Base-by-base conservation (phyloP, 2,113 vertebrate genomes). In the Alces alces region DNA sequence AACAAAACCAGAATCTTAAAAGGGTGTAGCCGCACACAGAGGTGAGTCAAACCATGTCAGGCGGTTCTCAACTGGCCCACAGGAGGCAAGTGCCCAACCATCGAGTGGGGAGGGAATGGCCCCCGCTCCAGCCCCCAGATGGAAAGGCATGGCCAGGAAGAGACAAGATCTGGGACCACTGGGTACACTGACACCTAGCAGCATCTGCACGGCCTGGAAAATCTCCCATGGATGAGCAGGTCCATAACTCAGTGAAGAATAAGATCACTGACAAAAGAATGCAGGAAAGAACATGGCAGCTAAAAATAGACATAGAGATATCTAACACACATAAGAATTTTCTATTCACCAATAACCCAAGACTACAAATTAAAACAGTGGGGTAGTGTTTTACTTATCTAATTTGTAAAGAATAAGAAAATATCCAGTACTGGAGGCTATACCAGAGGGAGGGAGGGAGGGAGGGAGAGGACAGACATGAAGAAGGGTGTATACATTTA, bases 1-100 rank as follows among this genome's bases (percentile, higher is more conserved):
- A 86, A 92, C 92, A 93, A 88, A 54, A 78, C 94, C 17, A 19
- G 93, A 84, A 61, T 61, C 90, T 91, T 55, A 47, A 66, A 76
- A 93, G 97, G 97, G 97, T 89, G 97, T 58, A 93, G 94, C 92
- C 15, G 52, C 94, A 96, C 82, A 88, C 19, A 57, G 70, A 70
- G 86, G 91, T 98, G 98, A 98, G 95, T 97, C 97, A 98, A 92
- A 89, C 92, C 3, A 1, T 89, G 94, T 86, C 86, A 96, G 97
- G 94, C 97, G 54, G 90, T 60, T 98, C 96, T 89, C 85, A 93
- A 95, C 97, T 64, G 78, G 97, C 94, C 96, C 86, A 33, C 3
- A 17, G 57, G 58, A 97, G 87, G 92, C 88, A 58, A 89, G 93
- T 87, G 82, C 82, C 93, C 90, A 73, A 47, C 57, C 39, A 83